Base-by-base conservation (phyloP, 2,113 vertebrate species). In the Procavia capensis region DNA sequence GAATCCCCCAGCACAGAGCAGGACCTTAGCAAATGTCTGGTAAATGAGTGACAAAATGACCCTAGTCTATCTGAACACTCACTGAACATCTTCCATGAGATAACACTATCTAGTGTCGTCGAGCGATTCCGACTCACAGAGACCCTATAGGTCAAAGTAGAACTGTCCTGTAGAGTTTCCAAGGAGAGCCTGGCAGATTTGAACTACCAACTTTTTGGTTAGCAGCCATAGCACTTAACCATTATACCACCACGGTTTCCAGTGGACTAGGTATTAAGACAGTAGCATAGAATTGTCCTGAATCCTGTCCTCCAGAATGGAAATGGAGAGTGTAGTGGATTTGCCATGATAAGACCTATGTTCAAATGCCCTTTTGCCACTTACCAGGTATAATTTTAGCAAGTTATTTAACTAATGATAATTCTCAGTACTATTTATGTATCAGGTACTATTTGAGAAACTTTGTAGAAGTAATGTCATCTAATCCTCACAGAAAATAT, bases 311-410 rank as follows among this genome's bases (percentile, higher is more conserved):
- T n/a, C n/a, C n/a, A n/a, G n/a, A n/a, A n/a, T n/a, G n/a, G n/a
- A n/a, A n/a, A n/a, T n/a, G n/a, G n/a, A n/a, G n/a, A 27, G 1
- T 17, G 11, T 5, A 13, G 9, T 1, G 3, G 19, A 27, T 70
- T 54, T 86, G 36, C 22, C 43, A n/a, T n/a, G 57, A 45, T 0
- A 43, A 70, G 83, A 86, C 45, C 10, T 27, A 54, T 36, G 36
- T 94, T 80, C 43, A 14, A 88, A 61, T 59, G 43, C 27, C n/a
- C 4, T 34, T 83, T 75, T 59, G 66, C n/a, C 9, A 1, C 27
- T 76, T 79, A 88, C 41, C 50, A 76, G 39, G 24, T 91, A 20
- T 64, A 10, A 59, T 27, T n/a, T 64, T 34, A 86, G 13, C 3
- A 47, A 80, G 70, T 25, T 31, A 31, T 3, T 5, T 81, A 76